Conservation (phyloP, 1,140 invertebrate genomes). For the Drosophila rufa region DNA sequence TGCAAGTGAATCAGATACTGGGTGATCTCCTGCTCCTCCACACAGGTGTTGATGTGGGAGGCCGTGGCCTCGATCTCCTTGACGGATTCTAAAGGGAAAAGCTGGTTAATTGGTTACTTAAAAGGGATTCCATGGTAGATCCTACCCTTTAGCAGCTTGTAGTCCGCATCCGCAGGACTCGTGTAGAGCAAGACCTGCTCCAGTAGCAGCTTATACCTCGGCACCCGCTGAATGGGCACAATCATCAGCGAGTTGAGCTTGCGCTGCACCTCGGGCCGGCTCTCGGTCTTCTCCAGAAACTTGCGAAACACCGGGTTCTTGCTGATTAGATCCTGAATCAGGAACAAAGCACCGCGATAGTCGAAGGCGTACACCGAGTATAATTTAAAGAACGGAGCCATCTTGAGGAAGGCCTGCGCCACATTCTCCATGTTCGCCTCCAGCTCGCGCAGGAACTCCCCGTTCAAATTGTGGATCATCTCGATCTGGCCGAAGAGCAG, state of each 20-base stretch:
- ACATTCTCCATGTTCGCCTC: constrained; percentile 88
- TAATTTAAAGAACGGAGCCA: constrained; percentile 92
- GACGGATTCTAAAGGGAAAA: constrained; percentile 86
- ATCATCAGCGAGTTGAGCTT: constrained; percentile 91
- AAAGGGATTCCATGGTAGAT: constrained; percentile 41
- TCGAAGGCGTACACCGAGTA: constrained; percentile 92
- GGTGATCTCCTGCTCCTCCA: constrained; percentile 90
- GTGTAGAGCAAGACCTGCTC: constrained; percentile 89
- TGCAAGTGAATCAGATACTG: constrained; percentile 89
- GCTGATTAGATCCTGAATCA: constrained; percentile 87
- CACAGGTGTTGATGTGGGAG: constrained; percentile 89
- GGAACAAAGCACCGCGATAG: constrained; percentile 88
- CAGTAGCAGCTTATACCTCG: constrained; percentile 90
- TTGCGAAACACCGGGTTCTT: constrained; percentile 87
- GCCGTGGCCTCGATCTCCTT: constrained; percentile 89
- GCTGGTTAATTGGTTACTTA: background rate
- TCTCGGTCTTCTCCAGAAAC: constrained; percentile 89
- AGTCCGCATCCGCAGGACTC: constrained; percentile 87
- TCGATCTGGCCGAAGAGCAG: constrained; percentile 90
- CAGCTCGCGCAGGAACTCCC: constrained; percentile 88
- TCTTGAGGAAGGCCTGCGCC: constrained; percentile 88
- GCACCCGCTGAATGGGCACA: constrained; percentile 91
- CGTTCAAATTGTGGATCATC: constrained; percentile 90
- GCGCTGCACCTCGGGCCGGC: constrained; percentile 89
- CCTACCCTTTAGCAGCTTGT: constrained; percentile 85